phyloP scores from a whole-genome alignment of 2,888 invertebrate species.

The Drosophila paramelanica region DNA sequence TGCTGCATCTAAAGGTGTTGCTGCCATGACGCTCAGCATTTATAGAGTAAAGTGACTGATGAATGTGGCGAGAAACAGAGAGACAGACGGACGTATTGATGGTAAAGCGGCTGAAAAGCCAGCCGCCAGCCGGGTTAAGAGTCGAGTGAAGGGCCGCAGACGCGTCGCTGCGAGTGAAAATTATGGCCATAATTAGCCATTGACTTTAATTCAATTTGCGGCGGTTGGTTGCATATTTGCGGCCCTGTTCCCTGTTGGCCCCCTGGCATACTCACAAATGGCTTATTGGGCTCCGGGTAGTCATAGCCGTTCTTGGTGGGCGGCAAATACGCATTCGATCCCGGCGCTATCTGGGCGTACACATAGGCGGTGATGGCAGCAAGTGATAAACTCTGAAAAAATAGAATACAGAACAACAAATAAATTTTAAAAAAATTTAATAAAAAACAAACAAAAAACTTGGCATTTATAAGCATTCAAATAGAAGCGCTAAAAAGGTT shows the following conservation, averaged over 20 bases:
- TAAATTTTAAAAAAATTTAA: conserved; percentile 2
- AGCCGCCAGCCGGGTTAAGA: conserved; percentile 21
- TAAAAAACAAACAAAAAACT: conserved; percentile 32
- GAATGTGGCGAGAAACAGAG: conserved; percentile 25
- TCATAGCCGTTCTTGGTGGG: conserved; percentile 89
- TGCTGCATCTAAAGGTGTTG: conserved; percentile 36
- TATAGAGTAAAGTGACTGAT: conserved; percentile 44
- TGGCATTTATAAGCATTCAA: conserved; percentile 45
- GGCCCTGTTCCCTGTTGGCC: conserved; percentile 4
- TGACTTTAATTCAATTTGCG: conserved; percentile 62
- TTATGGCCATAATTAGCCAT: conserved; percentile 67
- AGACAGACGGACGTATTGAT: background rate
- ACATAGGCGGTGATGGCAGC: conserved; percentile 78
- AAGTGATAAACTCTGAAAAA: conserved; percentile 82
- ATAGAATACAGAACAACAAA: conserved; percentile 29
- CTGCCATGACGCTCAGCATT: conserved; percentile 43
- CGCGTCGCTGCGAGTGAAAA: conserved; percentile 25
- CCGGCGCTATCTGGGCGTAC: conserved; percentile 85
- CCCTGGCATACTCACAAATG: conserved; percentile 79
- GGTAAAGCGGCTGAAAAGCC: conserved; percentile 30
- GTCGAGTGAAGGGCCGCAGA: conserved; percentile 44
- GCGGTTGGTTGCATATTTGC: conserved; percentile 20
- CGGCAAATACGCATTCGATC: conserved; percentile 91
- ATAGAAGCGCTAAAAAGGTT: conserved; percentile 60
- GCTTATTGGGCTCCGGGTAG: conserved; percentile 88